These are phyloP conservation scores for Semibalanus balanoides DNA, from an alignment of 1,140 invertebrate species.

Conservation along the genomic window DNA sequence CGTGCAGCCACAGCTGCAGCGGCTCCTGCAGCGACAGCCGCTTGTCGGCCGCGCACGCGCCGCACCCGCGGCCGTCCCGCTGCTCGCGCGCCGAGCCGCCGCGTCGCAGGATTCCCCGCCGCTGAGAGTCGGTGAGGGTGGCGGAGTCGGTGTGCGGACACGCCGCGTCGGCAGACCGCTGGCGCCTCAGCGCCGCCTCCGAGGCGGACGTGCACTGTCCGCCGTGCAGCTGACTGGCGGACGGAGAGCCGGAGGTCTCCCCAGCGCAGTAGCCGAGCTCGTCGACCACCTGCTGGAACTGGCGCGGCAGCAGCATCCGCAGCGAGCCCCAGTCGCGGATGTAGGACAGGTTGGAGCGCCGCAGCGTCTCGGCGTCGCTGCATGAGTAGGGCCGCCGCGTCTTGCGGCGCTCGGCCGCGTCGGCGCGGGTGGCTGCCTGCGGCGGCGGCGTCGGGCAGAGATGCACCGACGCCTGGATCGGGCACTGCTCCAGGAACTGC, in stretches of 20 bases:
- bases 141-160: neutral
- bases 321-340: constrained; percentile 82
- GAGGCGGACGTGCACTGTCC: neutral
- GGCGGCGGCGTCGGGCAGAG: constrained; percentile 4
- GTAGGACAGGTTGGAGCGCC: constrained; percentile 57
- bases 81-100: too few species aligned
- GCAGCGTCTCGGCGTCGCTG: constrained; percentile 62
- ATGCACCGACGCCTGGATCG: neutral
- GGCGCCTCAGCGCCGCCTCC: neutral
- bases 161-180: too few species aligned
- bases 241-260: neutral
- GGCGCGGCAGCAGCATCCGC: constrained; percentile 57
- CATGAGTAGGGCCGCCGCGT: constrained; percentile 55
- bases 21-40: neutral
- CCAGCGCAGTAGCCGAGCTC: neutral
- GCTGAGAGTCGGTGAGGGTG: neutral
- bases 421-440: constrained; percentile 11
- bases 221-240: neutral
- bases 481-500: constrained; percentile 49
- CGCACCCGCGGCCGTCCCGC: neutral
- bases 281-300: neutral
- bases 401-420: constrained; percentile 28
- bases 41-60: neutral
- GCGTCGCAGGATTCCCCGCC: neutral
- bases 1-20: neutral